phyloP scores from a whole-genome alignment of 2,888 invertebrate genomes.

The Nymphalis urticae region DNA sequence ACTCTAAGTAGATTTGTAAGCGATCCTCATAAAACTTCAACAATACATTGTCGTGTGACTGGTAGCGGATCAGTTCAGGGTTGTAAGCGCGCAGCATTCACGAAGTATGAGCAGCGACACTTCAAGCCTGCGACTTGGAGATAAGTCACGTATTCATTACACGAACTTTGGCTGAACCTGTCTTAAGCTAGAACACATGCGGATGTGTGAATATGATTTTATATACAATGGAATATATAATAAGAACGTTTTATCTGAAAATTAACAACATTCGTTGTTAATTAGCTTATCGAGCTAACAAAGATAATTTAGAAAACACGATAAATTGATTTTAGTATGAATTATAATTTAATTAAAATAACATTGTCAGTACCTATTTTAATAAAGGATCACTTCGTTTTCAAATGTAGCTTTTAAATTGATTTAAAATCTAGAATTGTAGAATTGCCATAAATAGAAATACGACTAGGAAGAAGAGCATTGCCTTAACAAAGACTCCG shows the following conservation, averaged over 20 bases:
- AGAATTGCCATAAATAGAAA: neutral
- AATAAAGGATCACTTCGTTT: no score
- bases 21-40: slow-evolving; percentile 4
- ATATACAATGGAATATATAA: slow-evolving; percentile 30
- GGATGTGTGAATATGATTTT: slow-evolving; percentile 29
- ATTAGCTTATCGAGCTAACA: neutral
- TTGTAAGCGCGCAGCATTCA: slow-evolving; percentile 54
- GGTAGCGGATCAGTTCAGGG: slow-evolving; percentile 34
- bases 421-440: neutral
- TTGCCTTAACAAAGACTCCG: neutral
- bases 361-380: neutral
- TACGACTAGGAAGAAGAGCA: neutral
- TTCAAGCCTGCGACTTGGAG: slow-evolving; percentile 56
- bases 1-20: neutral
- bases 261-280: slow-evolving; percentile 11
- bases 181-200: slow-evolving; percentile 32
- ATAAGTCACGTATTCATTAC: slow-evolving; percentile 73
- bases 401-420: no score
- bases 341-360: neutral
- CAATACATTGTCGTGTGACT: slow-evolving; percentile 6
- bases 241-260: slow-evolving; percentile 12
- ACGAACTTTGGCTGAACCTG: slow-evolving; percentile 60
- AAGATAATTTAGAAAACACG: no score
- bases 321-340: no score
- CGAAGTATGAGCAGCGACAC: slow-evolving; percentile 47